A percentile compares a stretch with the other conserved stretches of the same genome.
These are phyloP conservation scores for Phaonia tiefii DNA, from an alignment of 2,888 invertebrate species.

Conservation along the genomic window DNA sequence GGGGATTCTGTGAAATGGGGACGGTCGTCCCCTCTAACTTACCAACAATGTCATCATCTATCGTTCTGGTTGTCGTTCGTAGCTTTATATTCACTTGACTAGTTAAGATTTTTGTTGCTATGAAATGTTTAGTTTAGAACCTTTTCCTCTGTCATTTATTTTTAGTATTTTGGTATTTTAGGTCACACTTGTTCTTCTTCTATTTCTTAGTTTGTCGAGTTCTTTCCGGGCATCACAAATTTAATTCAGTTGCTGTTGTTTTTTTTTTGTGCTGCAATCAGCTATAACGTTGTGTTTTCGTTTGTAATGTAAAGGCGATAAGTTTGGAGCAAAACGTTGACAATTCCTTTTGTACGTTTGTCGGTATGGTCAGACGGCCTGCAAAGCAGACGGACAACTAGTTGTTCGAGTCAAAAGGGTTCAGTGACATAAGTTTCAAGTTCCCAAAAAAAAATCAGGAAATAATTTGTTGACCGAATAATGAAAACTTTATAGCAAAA, in stretches of 20 bases:
- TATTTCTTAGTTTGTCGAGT: conserved; percentile 6
- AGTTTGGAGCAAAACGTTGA: conserved; percentile 42
- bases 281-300: conserved; percentile 17
- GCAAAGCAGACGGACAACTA: not conserved
- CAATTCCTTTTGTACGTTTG: conserved; percentile 38
- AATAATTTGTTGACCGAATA: too few species aligned
- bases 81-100: conserved; percentile 8
- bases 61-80: not conserved
- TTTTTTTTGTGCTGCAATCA: conserved; percentile 25
- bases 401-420: conserved; percentile 3
- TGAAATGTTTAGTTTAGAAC: too few species aligned
- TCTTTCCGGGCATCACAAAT: conserved; percentile 32
- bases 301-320: not conserved
- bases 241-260: conserved; percentile 14
- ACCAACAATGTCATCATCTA: too few species aligned
- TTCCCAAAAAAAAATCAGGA: conserved; percentile 15
- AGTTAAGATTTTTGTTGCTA: too few species aligned
- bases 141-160: not conserved
- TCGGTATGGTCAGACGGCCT: not conserved
- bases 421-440: conserved; percentile 38
- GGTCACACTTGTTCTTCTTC: conserved; percentile 43
- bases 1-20: too few species aligned
- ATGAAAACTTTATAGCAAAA: too few species aligned
- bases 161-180: conserved; percentile 45
- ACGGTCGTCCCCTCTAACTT: too few species aligned